A percentile compares a stretch with the other conserved stretches of the same genome.
phyloP scores from a whole-genome alignment of 1,140 invertebrate genomes.

The Stenopsyche tienmushanensis region DNA sequence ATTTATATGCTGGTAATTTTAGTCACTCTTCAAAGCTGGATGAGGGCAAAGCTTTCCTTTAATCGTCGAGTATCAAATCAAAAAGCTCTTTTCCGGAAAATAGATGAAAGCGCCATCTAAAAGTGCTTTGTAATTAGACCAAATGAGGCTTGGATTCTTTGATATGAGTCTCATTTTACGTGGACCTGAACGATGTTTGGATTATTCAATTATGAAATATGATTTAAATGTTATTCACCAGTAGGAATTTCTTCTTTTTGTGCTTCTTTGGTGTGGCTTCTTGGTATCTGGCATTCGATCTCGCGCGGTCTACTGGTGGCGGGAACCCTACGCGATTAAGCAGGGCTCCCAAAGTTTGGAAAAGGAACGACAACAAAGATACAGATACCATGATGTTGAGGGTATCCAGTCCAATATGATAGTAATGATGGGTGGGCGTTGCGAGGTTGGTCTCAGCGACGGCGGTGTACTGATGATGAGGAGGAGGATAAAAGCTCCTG shows the following conservation, averaged over 20 bases:
- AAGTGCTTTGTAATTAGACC: background rate
- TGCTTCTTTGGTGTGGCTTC: background rate
- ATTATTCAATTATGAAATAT: too few relatives aligned
- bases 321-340: slow-evolving; percentile 46
- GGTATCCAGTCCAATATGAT: slow-evolving; percentile 54
- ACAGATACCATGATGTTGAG: slow-evolving; percentile 55
- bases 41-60: background rate
- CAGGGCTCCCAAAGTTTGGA: slow-evolving; percentile 52
- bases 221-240: background rate
- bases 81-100: background rate
- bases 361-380: slow-evolving; percentile 51
- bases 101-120: background rate
- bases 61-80: background rate
- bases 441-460: slow-evolving; percentile 43
- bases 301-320: slow-evolving; percentile 49
- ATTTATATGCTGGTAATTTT: background rate
- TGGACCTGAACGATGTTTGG: background rate
- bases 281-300: slow-evolving; percentile 10
- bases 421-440: slow-evolving; percentile 49
- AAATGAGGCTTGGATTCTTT: too few relatives aligned
- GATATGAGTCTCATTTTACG: background rate
- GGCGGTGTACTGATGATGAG: slow-evolving; percentile 43
- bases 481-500: background rate
- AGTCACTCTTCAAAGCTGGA: too few relatives aligned
- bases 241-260: background rate